These are phyloP conservation scores for Cyprinodon brontotheroides DNA, from an alignment of 2,113 vertebrate species.

Conservation along the genomic window DNA sequence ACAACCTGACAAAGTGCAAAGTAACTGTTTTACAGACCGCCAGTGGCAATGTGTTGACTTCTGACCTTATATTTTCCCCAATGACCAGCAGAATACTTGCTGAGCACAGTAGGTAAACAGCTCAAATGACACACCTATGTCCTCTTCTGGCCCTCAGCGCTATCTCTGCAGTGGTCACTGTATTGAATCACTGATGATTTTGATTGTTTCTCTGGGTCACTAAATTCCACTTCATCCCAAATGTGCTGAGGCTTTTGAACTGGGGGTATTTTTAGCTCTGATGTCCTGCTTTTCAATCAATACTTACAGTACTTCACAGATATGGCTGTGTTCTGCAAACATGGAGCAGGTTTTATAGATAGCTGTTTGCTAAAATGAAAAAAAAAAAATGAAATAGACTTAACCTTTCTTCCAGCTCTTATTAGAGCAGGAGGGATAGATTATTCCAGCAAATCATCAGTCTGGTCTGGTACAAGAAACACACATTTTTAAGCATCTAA, in stretches of 20 bases:
- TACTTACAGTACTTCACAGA: constrained; percentile 39
- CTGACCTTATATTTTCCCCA: constrained; percentile 61
- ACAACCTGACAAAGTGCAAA: constrained; percentile 34
- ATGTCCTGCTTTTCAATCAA: constrained; percentile 56
- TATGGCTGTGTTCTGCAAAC: background rate
- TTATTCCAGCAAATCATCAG: background rate
- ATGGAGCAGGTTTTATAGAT: background rate
- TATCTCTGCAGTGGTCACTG: constrained; percentile 9
- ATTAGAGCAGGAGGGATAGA: background rate
- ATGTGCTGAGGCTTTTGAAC: constrained; percentile 43
- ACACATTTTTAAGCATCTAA: constrained; percentile 8
- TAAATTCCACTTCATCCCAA: constrained; percentile 45
- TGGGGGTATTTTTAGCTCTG: constrained; percentile 52
- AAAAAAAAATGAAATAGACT: background rate
- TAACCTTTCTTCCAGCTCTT: background rate
- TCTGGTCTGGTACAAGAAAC: background rate
- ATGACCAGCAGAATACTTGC: constrained; percentile 47
- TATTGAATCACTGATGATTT: constrained; percentile 31
- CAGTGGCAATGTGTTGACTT: constrained; percentile 47
- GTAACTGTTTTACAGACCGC: constrained; percentile 42
- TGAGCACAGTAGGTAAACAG: constrained; percentile 51
- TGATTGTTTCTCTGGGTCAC: constrained; percentile 42
- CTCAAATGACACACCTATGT: constrained; percentile 47
- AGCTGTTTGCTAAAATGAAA: background rate
- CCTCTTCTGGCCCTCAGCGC: constrained; percentile 16